Percentiles rank a stretch among this genome's conserved stretches.
Conservation (phyloP, 2,113 vertebrate genomes). For the Ophthalmolycus amberensis region DNA sequence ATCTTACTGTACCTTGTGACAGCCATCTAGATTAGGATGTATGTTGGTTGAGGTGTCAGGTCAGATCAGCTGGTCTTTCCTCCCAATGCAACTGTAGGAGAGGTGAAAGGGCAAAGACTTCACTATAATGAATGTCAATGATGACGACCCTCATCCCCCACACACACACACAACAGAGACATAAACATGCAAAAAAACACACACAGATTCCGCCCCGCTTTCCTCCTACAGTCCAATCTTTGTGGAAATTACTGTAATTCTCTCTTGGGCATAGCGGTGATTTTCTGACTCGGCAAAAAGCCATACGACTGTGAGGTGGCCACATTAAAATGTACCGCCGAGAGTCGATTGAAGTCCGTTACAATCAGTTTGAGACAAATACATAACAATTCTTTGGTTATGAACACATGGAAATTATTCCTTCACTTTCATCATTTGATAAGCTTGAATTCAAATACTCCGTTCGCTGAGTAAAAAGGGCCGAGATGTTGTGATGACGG, state of each 20-base stretch:
- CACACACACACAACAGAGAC: constrained; percentile 15
- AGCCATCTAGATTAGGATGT: neutral
- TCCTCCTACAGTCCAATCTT: constrained; percentile 52
- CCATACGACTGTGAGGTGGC: constrained; percentile 29
- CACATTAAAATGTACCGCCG: constrained; percentile 17
- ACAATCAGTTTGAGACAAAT: neutral
- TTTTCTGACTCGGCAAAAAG: constrained; percentile 38
- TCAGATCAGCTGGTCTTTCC: constrained; percentile 15
- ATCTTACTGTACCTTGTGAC: constrained; percentile 18
- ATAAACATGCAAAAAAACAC: constrained; percentile 9
- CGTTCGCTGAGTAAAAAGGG: neutral
- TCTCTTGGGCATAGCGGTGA: constrained; percentile 36
- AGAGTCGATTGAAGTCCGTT: neutral
- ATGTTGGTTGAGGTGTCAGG: neutral
- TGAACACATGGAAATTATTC: neutral
- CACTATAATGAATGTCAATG: constrained; percentile 44
- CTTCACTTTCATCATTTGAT: neutral
- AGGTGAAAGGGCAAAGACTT: constrained; percentile 55
- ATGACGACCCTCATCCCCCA: constrained; percentile 21
- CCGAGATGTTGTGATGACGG: neutral
- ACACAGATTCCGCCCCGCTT: constrained; percentile 18
- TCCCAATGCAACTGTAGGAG: constrained; percentile 37
- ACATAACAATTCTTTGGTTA: neutral
- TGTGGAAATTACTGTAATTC: constrained; percentile 65
- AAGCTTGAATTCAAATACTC: neutral